phyloP scores from a whole-genome alignment of 2,888 invertebrate genomes.

The Ctena decussata region DNA sequence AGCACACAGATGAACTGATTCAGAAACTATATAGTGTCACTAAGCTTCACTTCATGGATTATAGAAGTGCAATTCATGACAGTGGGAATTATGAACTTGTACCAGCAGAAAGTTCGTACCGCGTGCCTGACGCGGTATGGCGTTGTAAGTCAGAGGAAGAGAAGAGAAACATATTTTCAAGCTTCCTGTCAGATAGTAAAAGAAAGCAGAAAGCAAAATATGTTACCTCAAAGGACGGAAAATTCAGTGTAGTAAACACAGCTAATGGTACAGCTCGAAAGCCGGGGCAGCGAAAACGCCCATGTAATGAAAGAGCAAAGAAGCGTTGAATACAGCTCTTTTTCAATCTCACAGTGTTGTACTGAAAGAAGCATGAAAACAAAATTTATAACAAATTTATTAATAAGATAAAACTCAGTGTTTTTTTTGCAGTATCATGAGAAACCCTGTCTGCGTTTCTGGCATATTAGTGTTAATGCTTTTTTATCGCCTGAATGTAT shows the following conservation, averaged over 20 bases:
- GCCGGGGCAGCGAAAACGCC: background rate
- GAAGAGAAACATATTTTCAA: background rate
- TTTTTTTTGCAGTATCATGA: no score
- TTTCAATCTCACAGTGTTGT: no score
- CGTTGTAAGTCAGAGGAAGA: constrained; percentile 7
- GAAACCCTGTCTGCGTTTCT: no score
- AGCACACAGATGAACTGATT: constrained; percentile 20
- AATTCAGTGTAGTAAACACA: constrained; percentile 8
- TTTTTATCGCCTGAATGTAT: no score
- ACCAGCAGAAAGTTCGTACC: background rate
- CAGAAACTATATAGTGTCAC: constrained; percentile 33
- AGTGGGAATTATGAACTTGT: constrained; percentile 23
- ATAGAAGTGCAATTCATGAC: constrained; percentile 32
- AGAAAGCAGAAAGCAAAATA: constrained; percentile 3
- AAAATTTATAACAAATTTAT: no score
- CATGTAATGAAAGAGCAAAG: background rate
- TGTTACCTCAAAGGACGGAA: background rate
- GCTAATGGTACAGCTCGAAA: background rate
- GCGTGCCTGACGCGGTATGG: constrained; percentile 2
- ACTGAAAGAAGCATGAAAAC: no score
- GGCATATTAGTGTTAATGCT: no score
- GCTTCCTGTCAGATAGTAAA: constrained; percentile 5
- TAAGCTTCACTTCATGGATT: constrained; percentile 36
- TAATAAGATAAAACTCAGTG: no score
- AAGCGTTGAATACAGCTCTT: background rate